Conservation (phyloP, 1,140 invertebrate species). For the Chironomus striatipennis region DNA sequence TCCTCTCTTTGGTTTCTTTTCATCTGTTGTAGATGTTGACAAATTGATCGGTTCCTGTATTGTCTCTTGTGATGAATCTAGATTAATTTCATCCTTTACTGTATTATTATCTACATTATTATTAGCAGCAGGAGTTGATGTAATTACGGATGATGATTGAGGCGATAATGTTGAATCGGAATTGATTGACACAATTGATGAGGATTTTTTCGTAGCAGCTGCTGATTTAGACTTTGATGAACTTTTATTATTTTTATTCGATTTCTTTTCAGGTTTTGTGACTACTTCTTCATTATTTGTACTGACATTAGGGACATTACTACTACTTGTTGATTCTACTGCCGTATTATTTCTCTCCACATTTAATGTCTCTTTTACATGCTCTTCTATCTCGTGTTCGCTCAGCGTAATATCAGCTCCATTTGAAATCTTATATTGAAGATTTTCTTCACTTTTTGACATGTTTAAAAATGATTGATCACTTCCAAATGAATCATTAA, state of each 20-base stretch:
- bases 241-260: background rate
- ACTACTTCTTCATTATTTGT: background rate
- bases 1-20: background rate
- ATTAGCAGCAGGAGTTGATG: background rate
- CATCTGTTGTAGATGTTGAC: background rate
- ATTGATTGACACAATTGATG: background rate
- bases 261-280: background rate
- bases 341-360: background rate
- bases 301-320: background rate
- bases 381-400: background rate
- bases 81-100: no score
- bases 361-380: background rate
- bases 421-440: background rate
- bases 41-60: no score
- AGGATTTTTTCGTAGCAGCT: background rate
- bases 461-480: conserved; percentile 25
- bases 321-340: background rate
- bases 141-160: background rate
- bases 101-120: background rate
- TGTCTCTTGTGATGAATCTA: no score
- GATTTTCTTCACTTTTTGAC: background rate
- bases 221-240: background rate
- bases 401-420: background rate
- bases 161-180: background rate
- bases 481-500: conserved; percentile 28